Base-by-base conservation (phyloP, 2,113 vertebrate genomes). In the Ochotona princeps region DNA sequence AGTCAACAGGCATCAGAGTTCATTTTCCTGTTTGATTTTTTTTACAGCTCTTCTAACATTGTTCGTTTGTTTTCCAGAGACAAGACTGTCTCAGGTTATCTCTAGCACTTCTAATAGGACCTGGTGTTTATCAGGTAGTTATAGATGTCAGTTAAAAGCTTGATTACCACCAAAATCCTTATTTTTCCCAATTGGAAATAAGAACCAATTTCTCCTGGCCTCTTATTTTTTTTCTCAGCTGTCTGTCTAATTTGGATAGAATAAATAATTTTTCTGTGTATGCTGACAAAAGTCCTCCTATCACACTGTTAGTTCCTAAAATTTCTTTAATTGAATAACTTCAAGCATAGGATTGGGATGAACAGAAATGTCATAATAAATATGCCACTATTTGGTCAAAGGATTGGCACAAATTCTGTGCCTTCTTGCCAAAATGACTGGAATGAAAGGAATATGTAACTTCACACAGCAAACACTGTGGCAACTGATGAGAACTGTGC, bases 101-200 rank as follows among this genome's bases (percentile, higher is more conserved):
- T 60, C 51, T 7, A 61, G 47, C 70, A 35, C 25, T 61, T 89
- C 81, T 2, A 35, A 54, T n/a, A 73, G n/a, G 14, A 51, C 18
- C 54, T 49, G 67, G 8, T 30, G 66, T 8, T n/a, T 1, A 28
- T 6, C 54, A 54, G 8, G 14, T 20, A 14, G 3, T 83, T 14
- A n/a, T 47, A 69, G 51, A 0, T 17, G 30, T n/a, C 66, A 61
- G 32, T 21, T 66, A 14, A 85, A 83, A 79, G 54, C 20, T 14
- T 72, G 47, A 54, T 26, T 2, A 49, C 65, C 30, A 83, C 47
- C 47, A 67, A 78, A 88, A 7, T n/a, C 32, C 57, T 91, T 25
- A 25, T n/a, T 54, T 83, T 69, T 86, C 80, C 47, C 57, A 86
- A 54, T 47, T 57, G 84, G 30, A 84, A 87, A 69, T 83, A 92